A percentile compares a stretch with the other conserved stretches of the same genome.
Conservation (phyloP, 2,797 vertebrate species). For the Botia kubotai region DNA sequence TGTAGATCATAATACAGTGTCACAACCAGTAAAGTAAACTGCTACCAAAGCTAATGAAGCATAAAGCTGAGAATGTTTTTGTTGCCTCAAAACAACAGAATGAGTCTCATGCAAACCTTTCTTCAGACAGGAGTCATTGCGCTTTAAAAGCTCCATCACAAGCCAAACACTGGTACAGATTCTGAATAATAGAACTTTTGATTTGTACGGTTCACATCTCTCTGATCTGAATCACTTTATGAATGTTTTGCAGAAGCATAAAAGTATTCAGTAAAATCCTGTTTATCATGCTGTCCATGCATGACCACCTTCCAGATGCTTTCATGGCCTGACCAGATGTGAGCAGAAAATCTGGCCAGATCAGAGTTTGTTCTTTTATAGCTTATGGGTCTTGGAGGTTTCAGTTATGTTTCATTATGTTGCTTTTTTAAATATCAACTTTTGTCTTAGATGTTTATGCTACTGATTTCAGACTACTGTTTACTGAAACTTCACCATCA, state of each 20-base stretch:
- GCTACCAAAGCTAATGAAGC: background rate
- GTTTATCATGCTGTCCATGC: slow-evolving; percentile 29
- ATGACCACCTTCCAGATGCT: slow-evolving; percentile 44
- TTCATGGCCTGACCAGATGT: background rate
- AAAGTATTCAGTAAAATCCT: slow-evolving; percentile 33
- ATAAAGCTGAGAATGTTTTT: background rate
- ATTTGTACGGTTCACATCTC: background rate
- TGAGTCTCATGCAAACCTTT: background rate
- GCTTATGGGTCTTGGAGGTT: background rate
- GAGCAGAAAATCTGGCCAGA: background rate
- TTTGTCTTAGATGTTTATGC: background rate
- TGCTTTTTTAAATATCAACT: background rate
- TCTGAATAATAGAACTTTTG: slow-evolving; percentile 22
- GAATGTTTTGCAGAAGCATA: slow-evolving; percentile 16
- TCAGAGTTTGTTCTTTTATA: background rate
- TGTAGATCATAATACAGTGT: slow-evolving; percentile 14
- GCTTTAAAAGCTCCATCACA: slow-evolving; percentile 8
- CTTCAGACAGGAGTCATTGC: background rate
- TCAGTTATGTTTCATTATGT: background rate
- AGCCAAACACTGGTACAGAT: slow-evolving; percentile 3
- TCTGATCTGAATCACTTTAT: slow-evolving; percentile 10
- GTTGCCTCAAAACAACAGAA: background rate
- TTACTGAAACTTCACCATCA: no score
- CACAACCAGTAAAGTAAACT: background rate
- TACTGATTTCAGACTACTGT: no score